Conservation (phyloP, 2,113 vertebrate genomes). For the Oncorhynchus gorbuscha region DNA sequence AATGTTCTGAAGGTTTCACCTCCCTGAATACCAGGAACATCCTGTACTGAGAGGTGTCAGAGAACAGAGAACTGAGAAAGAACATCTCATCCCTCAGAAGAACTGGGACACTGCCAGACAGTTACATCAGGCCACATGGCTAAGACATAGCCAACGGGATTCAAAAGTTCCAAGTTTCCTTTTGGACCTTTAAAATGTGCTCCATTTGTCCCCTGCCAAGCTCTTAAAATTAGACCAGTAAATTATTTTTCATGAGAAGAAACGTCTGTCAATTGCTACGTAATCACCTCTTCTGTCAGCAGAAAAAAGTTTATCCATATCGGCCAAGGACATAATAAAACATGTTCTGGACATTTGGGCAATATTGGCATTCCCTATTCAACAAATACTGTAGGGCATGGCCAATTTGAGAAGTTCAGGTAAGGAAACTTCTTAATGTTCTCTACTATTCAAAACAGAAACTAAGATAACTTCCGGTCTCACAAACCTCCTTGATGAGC, state of each 20-base stretch:
- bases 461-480: too few species aligned
- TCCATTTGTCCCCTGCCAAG: not conserved
- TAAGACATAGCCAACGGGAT: too few species aligned
- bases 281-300: not conserved
- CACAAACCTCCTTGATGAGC: conserved; percentile 86
- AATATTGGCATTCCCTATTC: not conserved
- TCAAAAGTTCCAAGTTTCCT: not conserved
- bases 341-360: not conserved
- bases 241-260: not conserved
- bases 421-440: not conserved
- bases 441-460: not conserved
- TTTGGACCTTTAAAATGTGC: not conserved
- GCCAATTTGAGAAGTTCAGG: not conserved
- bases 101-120: not conserved
- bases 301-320: not conserved
- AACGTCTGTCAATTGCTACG: not conserved
- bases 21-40: too few species aligned
- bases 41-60: too few species aligned
- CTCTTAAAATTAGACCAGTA: not conserved
- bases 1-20: too few species aligned
- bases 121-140: not conserved
- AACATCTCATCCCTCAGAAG: too few species aligned
- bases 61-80: too few species aligned
- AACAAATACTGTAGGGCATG: not conserved
- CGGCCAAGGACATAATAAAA: not conserved